A percentile compares a stretch with the other conserved stretches of the same genome.
Conservation (phyloP, 1,140 invertebrate species). For the Centruroides sculpturatus region DNA sequence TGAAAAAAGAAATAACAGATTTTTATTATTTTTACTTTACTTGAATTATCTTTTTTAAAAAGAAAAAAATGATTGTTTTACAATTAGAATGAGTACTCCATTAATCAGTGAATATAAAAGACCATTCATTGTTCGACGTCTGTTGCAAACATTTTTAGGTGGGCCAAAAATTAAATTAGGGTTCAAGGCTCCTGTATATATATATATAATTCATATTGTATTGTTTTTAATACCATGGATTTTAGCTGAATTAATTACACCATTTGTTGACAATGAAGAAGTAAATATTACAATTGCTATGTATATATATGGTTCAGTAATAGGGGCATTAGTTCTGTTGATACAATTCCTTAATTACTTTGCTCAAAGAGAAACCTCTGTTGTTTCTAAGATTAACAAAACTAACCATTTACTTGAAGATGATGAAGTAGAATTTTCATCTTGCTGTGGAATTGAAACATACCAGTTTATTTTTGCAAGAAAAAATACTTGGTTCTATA, state of each 20-base stretch:
- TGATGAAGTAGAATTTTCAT: neutral
- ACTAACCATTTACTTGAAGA: neutral
- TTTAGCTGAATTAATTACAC: neutral
- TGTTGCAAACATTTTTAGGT: constrained; percentile 32
- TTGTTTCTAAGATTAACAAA: neutral
- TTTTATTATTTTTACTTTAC: too few relatives aligned
- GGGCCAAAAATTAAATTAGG: constrained; percentile 27
- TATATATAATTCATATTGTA: constrained; percentile 26
- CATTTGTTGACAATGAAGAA: neutral
- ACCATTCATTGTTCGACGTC: constrained; percentile 29
- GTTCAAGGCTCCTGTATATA: constrained; percentile 26
- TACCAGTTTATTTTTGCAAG: constrained; percentile 24
- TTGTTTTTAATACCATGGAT: constrained; percentile 10
- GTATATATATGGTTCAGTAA: neutral
- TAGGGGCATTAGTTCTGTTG: neutral
- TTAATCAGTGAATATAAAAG: constrained; percentile 34
- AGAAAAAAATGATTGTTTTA: neutral
- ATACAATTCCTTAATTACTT: neutral
- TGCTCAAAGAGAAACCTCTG: neutral
- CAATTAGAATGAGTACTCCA: constrained; percentile 22
- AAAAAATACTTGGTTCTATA: constrained; percentile 27
- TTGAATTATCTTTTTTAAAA: too few relatives aligned
- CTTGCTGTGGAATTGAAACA: neutral
- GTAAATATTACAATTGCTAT: neutral
- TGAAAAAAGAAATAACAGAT: too few relatives aligned